phyloP scores from a whole-genome alignment of 2,113 vertebrate species.

The Gobius niger region DNA sequence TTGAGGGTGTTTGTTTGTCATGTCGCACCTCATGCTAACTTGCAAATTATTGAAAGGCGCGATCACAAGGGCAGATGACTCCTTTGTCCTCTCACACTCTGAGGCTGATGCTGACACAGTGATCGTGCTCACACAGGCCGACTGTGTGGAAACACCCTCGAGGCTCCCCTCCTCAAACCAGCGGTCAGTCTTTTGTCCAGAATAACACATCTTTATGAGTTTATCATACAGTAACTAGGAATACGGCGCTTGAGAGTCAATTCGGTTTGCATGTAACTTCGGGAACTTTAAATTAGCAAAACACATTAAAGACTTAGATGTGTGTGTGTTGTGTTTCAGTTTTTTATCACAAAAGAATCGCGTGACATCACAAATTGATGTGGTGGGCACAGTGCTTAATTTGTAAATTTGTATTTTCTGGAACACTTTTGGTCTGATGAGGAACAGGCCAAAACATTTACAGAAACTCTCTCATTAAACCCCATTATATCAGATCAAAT shows the following conservation, averaged over 20 bases:
- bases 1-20: conserved; percentile 59
- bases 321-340: no score
- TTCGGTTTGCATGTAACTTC: neutral
- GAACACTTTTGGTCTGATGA: no score
- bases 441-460: no score
- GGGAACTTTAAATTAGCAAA: neutral
- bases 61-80: conserved; percentile 66
- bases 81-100: conserved; percentile 67
- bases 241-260: conserved; percentile 19
- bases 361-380: no score
- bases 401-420: no score
- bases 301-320: neutral
- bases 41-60: conserved; percentile 69
- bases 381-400: no score
- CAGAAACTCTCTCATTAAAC: no score
- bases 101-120: conserved; percentile 57
- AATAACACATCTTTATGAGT: conserved; percentile 28
- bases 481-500: no score
- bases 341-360: no score
- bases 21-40: conserved; percentile 73
- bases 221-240: neutral
- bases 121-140: conserved; percentile 49
- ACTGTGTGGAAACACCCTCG: conserved; percentile 55
- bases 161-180: conserved; percentile 40
- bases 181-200: conserved; percentile 50